These are phyloP conservation scores for Sialia sialis DNA, from an alignment of 2,113 vertebrate species.

Conservation along the genomic window DNA sequence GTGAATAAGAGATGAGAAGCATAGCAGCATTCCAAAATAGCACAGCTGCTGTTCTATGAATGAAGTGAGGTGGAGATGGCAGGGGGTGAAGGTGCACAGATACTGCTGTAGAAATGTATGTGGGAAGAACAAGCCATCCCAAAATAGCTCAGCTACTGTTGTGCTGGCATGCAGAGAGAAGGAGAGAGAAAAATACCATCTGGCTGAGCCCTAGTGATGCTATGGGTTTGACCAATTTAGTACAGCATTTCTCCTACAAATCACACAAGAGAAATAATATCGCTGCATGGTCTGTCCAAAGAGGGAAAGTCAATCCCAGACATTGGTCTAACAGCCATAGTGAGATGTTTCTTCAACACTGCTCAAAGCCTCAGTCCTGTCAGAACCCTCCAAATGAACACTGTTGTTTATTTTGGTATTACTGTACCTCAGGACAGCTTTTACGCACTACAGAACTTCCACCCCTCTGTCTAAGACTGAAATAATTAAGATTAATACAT, in stretches of 20 bases:
- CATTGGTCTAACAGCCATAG: not conserved
- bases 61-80: not conserved
- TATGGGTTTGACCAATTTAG: not conserved
- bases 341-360: not conserved
- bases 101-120: not conserved
- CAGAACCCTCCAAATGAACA: not conserved
- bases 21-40: not conserved
- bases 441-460: not conserved
- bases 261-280: not conserved
- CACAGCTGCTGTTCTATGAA: not conserved
- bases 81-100: not conserved
- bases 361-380: not conserved
- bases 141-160: not conserved
- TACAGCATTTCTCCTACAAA: not conserved
- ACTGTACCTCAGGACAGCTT: not conserved
- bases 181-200: conserved; percentile 9
- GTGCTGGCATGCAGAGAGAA: not conserved
- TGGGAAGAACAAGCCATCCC: not conserved
- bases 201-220: not conserved
- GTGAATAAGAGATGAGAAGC: not conserved
- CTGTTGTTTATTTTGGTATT: not conserved
- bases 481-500: not conserved
- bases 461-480: not conserved
- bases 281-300: not conserved
- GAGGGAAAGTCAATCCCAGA: not conserved